Percentiles rank a stretch among this genome's conserved stretches.
phyloP scores from a whole-genome alignment of 2,113 vertebrate species.

The Lipotes vexillifer region DNA sequence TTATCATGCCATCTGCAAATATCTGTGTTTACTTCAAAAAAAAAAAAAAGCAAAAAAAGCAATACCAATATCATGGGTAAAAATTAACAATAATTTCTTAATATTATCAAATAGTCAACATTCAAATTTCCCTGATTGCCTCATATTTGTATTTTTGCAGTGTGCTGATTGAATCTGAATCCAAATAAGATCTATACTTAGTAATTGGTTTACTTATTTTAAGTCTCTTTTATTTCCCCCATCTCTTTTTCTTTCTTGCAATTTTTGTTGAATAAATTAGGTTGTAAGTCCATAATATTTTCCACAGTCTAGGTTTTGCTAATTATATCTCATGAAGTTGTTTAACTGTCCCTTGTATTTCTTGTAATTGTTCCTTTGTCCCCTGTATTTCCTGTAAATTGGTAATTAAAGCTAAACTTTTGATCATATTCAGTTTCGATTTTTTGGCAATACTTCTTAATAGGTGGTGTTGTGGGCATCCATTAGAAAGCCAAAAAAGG shows the following conservation, averaged over 20 bases:
- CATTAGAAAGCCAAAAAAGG: neutral
- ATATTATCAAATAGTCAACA: neutral
- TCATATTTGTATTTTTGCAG: neutral
- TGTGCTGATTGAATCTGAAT: neutral
- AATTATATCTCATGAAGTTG: neutral
- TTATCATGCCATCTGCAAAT: neutral
- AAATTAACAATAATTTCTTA: neutral
- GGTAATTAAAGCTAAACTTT: slow-evolving; percentile 41
- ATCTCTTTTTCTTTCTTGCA: neutral
- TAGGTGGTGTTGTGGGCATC: neutral
- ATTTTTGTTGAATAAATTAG: neutral
- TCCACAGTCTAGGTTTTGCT: neutral
- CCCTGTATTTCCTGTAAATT: neutral
- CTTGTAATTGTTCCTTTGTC: neutral
- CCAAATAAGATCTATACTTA: neutral
- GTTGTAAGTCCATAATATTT: neutral
- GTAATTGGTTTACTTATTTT: neutral
- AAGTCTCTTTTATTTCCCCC: neutral
- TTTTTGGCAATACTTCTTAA: slow-evolving; percentile 15
- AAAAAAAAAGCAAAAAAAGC: too few species aligned
- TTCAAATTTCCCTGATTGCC: neutral
- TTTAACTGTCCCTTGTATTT: neutral
- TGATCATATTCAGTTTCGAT: slow-evolving; percentile 4
- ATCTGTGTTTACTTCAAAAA: neutral
- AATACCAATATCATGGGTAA: neutral